phyloP scores from a whole-genome alignment of 2,797 vertebrate species.

The Otus scops region DNA sequence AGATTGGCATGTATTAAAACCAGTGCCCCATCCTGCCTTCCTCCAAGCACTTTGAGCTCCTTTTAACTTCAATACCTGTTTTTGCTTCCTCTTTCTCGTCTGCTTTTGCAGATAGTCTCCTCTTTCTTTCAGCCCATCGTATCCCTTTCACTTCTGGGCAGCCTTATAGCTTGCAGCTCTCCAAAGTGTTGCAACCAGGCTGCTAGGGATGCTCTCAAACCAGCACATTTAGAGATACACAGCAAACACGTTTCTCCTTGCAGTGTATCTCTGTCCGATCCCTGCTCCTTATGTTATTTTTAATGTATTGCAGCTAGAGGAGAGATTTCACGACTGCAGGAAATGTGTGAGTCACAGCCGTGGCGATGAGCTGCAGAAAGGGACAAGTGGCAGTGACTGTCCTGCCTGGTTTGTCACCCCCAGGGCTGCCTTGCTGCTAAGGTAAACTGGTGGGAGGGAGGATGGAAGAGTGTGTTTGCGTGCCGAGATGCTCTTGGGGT shows the following conservation, averaged over 20 bases:
- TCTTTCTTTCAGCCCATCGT: background rate
- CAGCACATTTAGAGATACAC: accelerated
- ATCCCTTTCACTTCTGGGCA: accelerated
- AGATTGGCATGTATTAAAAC: accelerated
- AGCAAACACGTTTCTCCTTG: background rate
- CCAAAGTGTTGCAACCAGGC: background rate
- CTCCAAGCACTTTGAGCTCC: background rate
- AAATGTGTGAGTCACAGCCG: background rate
- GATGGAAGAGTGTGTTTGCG: accelerated
- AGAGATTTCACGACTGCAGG: background rate
- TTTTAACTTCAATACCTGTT: background rate
- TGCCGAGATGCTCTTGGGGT: background rate
- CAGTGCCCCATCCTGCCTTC: background rate
- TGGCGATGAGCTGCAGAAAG: background rate
- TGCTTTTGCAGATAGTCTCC: background rate
- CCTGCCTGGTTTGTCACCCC: background rate
- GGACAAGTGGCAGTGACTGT: background rate
- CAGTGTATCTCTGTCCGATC: accelerated
- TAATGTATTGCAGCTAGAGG: background rate
- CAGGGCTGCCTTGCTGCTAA: background rate
- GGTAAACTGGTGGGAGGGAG: background rate
- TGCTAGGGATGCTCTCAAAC: background rate
- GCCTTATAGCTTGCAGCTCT: accelerated
- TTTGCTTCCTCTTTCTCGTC: accelerated
- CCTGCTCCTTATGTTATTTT: background rate